phyloP scores from a whole-genome alignment of 2,113 vertebrate genomes.

The Hippopotamus amphibius region DNA sequence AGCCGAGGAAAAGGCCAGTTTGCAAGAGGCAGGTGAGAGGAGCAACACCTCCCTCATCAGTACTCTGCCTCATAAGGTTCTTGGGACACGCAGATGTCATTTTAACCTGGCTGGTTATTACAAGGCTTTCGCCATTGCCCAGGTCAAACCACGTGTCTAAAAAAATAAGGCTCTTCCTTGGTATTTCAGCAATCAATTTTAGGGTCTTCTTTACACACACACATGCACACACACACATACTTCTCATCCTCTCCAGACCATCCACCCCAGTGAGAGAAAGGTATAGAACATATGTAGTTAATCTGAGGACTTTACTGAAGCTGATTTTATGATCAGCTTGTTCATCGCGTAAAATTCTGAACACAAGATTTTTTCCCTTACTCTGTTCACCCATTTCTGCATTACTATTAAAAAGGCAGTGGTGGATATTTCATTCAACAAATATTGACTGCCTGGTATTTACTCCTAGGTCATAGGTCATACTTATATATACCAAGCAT shows the following conservation, averaged over 20 bases:
- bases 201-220: not conserved
- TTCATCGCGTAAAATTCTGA: not conserved
- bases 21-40: rapidly evolving
- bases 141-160: not conserved
- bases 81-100: not conserved
- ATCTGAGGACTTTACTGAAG: not conserved
- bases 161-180: not conserved
- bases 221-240: not conserved
- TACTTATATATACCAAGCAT: not conserved
- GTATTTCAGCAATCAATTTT: not conserved
- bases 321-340: not conserved
- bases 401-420: not conserved
- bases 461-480: not conserved
- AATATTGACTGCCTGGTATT: not conserved
- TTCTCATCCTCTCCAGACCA: not conserved
- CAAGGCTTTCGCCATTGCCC: not conserved
- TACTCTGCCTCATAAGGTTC: not conserved
- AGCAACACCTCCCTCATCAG: rapidly evolving
- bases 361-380: not conserved
- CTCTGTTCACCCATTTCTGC: not conserved
- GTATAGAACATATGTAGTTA: not conserved
- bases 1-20: not conserved
- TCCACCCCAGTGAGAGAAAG: not conserved
- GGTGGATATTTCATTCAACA: not conserved
- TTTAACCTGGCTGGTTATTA: not conserved